Evolutionary conservation across 1,140 invertebrate genomes (phyloP).

Genomic region (Philotrypesis tridentata): DNA sequence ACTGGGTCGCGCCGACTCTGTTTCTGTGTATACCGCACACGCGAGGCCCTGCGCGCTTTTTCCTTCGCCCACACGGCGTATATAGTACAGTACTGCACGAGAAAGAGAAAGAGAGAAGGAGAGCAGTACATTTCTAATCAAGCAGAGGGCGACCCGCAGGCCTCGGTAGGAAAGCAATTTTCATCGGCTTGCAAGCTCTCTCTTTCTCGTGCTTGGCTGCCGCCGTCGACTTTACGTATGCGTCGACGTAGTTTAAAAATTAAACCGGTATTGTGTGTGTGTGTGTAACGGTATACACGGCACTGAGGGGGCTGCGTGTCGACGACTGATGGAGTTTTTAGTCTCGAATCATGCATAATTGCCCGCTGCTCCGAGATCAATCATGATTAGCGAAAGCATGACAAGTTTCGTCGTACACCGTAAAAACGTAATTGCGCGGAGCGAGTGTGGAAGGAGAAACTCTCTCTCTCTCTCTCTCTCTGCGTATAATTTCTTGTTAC

Average conservation of each 20-base stretch:
- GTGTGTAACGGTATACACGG: too few relatives aligned
- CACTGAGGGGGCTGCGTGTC: not conserved
- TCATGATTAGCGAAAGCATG: not conserved
- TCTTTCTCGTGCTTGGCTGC: not conserved
- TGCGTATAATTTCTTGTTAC: too few relatives aligned
- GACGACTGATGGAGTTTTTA: not conserved
- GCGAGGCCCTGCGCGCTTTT: slow-evolving; percentile 7
- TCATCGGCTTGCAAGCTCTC: not conserved
- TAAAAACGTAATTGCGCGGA: not conserved
- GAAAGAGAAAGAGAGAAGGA: too few relatives aligned
- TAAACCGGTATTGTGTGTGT: not conserved
- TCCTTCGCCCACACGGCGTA: not conserved
- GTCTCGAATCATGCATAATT: not conserved
- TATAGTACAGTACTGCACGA: too few relatives aligned
- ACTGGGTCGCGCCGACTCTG: slow-evolving; percentile 12
- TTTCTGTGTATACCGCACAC: too few relatives aligned
- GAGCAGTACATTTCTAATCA: slow-evolving; percentile 14
- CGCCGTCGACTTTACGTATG: not conserved
- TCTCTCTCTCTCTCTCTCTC: too few relatives aligned
- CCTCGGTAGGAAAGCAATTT: not conserved
- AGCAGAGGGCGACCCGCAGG: not conserved
- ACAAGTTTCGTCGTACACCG: not conserved
- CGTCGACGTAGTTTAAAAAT: slow-evolving; percentile 5
- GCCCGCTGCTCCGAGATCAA: too few relatives aligned
- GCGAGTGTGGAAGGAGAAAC: not conserved